Evolutionary conservation across 2,113 vertebrate species (phyloP).

Genomic region (Etia nguti): DNA sequence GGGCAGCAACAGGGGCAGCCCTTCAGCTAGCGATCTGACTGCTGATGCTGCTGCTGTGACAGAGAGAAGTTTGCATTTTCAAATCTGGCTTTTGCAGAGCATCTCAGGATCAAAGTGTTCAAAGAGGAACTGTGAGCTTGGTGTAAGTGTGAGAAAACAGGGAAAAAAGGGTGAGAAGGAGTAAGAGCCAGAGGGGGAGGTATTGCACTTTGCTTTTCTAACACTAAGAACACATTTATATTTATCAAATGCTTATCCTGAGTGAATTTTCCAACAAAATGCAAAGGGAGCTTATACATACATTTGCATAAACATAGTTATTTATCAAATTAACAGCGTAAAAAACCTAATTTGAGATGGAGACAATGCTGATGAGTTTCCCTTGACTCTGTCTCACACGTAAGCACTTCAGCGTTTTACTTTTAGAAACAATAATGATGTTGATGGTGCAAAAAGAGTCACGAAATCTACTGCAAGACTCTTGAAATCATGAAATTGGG

Average conservation of each 20-base stretch:
- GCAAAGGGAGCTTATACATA: slow-evolving; percentile 19
- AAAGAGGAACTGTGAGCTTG: slow-evolving; percentile 38
- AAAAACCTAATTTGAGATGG: neutral
- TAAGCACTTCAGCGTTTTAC: neutral
- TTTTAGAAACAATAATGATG: neutral
- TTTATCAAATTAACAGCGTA: neutral
- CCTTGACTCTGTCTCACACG: neutral
- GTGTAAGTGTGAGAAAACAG: slow-evolving; percentile 4
- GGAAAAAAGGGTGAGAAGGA: neutral
- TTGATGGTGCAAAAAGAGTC: neutral
- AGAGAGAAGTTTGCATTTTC: slow-evolving; percentile 35
- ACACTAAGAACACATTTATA: slow-evolving; percentile 6
- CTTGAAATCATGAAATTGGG: neutral
- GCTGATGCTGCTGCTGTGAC: slow-evolving; percentile 60
- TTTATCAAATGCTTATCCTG: slow-evolving; percentile 33
- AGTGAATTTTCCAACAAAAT: neutral
- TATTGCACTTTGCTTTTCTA: slow-evolving; percentile 37
- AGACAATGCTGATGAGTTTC: neutral
- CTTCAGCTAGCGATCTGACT: neutral
- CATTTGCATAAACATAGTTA: slow-evolving; percentile 41
- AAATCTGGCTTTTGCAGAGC: slow-evolving; percentile 25
- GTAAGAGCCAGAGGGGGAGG: neutral
- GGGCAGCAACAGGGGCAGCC: slow-evolving; percentile 26
- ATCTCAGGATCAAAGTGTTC: slow-evolving; percentile 59
- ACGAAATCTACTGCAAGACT: neutral